These are phyloP conservation scores for Drosophila grimshawi DNA, from an alignment of 1,140 invertebrate genomes.

Conservation along the genomic window DNA sequence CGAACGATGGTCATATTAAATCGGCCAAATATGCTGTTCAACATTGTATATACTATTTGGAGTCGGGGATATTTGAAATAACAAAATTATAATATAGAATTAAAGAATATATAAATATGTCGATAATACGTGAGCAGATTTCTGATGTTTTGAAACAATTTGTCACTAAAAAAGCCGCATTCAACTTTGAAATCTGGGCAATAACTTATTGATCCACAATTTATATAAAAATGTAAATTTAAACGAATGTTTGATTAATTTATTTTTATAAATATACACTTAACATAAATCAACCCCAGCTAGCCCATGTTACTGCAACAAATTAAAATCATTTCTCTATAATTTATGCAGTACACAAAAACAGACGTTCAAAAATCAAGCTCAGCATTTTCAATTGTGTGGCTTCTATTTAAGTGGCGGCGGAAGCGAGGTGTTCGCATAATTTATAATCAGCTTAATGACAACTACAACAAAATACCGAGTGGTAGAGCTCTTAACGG, in stretches of 20 bases:
- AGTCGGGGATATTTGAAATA: no score
- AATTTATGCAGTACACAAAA: conserved; percentile 24
- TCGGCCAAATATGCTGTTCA: no score
- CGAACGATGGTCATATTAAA: background rate
- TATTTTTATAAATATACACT: background rate
- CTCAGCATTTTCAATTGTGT: conserved; percentile 13
- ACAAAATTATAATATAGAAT: no score
- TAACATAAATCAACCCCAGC: background rate
- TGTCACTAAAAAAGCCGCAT: no score
- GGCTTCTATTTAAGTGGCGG: conserved; percentile 12
- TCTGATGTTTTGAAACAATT: no score
- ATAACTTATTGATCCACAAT: no score
- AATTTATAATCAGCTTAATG: conserved; percentile 83
- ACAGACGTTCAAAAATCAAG: conserved; percentile 30
- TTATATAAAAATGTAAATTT: no score
- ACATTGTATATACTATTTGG: no score
- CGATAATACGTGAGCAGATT: no score
- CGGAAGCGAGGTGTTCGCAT: conserved; percentile 38
- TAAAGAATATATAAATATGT: no score
- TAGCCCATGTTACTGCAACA: background rate
- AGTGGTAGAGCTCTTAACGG: background rate
- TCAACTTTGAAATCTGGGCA: no score
- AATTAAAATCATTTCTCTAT: conserved; percentile 31
- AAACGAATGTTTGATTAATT: background rate
- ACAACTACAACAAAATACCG: conserved; percentile 56